phyloP scores from a whole-genome alignment of 2,888 invertebrate genomes.

The Ormyrus thymus region DNA sequence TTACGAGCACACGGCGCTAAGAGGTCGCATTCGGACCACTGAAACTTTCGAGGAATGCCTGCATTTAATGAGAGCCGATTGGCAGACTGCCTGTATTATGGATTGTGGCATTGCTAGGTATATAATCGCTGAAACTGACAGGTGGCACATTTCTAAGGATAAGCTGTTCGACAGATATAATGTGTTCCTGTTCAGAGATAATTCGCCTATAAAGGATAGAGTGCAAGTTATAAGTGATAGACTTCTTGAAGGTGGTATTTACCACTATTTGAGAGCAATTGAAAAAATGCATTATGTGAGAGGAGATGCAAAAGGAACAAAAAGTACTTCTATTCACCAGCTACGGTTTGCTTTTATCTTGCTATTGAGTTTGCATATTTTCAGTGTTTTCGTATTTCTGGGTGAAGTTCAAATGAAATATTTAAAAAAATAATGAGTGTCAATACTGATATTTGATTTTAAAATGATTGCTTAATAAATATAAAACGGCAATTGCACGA shows the following conservation, averaged over 20 bases:
- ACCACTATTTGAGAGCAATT: background rate
- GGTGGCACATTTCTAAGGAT: background rate
- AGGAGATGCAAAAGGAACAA: background rate
- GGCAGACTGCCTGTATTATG: background rate
- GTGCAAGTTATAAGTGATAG: background rate
- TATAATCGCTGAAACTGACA: background rate
- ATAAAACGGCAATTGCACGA: too few species aligned
- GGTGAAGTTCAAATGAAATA: too few species aligned
- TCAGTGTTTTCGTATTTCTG: too few species aligned
- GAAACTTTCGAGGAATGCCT: background rate
- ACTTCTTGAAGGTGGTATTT: conserved; percentile 1
- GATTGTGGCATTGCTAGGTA: background rate
- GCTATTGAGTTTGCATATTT: too few species aligned
- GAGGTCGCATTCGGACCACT: background rate
- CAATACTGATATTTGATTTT: too few species aligned
- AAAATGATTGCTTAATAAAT: too few species aligned
- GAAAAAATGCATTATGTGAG: background rate
- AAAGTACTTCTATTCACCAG: background rate
- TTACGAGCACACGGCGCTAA: background rate
- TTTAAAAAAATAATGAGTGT: too few species aligned
- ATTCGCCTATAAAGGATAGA: conserved; percentile 7
- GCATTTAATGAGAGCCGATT: background rate
- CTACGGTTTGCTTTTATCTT: conserved; percentile 1
- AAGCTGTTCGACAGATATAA: conserved; percentile 2
- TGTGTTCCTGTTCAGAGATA: background rate